phyloP scores from a whole-genome alignment of 2,888 invertebrate genomes.

The Aethes cnicana region DNA sequence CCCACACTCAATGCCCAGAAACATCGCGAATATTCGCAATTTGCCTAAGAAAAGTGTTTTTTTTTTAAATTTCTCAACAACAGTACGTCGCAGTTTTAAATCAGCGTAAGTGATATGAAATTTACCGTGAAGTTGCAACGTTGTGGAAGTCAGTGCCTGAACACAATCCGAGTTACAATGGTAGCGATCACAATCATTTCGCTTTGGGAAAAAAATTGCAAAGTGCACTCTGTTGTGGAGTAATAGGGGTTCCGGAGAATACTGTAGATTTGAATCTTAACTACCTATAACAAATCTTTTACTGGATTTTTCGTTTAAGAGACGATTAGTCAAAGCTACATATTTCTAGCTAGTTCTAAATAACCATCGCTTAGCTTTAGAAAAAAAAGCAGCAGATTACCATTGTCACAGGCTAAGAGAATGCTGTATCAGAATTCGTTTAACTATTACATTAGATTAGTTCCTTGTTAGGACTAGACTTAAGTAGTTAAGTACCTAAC shows the following conservation, averaged over 20 bases:
- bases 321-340: too few relatives aligned
- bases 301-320: too few relatives aligned
- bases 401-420: too few relatives aligned
- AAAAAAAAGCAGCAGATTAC: too few relatives aligned
- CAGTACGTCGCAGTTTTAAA: not conserved
- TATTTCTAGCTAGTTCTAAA: too few relatives aligned
- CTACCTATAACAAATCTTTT: too few relatives aligned
- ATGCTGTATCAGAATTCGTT: too few relatives aligned
- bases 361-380: too few relatives aligned
- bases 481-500: too few relatives aligned
- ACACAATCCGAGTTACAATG: conserved; percentile 66
- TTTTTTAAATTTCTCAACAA: conserved; percentile 68
- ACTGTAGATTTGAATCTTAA: too few relatives aligned
- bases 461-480: too few relatives aligned
- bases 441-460: too few relatives aligned
- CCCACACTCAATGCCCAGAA: conserved; percentile 61
- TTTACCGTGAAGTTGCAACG: not conserved
- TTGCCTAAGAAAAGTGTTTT: conserved; percentile 58
- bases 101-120: not conserved
- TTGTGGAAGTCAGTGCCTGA: conserved; percentile 31
- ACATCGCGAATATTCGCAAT: conserved; percentile 61
- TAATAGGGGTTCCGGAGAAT: conserved; percentile 12
- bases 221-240: conserved; percentile 8
- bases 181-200: conserved; percentile 70
- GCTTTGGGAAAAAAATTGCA: conserved; percentile 53